Percentiles rank a stretch among this genome's conserved stretches.
Evolutionary conservation across 1,140 invertebrate genomes (phyloP).

Genomic region (Bombus affinis): DNA sequence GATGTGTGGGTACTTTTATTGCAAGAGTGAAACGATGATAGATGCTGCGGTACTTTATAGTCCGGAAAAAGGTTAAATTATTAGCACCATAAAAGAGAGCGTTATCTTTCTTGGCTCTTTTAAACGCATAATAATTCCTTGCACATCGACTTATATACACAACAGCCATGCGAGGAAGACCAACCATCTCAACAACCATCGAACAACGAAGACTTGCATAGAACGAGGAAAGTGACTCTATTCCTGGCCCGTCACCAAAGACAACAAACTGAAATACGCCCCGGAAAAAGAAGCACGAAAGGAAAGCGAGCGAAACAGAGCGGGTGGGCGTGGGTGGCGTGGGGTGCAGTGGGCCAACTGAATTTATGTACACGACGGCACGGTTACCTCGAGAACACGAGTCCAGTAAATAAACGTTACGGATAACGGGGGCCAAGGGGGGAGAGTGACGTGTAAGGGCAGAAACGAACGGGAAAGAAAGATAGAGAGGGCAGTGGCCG

Average conservation of each 20-base stretch:
- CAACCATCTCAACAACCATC: too few species aligned
- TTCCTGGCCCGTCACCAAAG: conserved; percentile 30
- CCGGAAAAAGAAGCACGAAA: conserved; percentile 10
- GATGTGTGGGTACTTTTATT: too few species aligned
- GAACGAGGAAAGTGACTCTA: background rate
- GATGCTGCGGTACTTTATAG: background rate
- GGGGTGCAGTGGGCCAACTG: conserved; percentile 56
- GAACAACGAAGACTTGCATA: background rate
- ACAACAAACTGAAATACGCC: conserved; percentile 1
- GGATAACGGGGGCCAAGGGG: conserved; percentile 53
- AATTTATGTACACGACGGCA: conserved; percentile 77
- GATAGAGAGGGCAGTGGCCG: conserved; percentile 44
- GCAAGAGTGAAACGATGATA: too few species aligned
- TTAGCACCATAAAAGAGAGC: background rate
- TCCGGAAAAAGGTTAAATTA: background rate
- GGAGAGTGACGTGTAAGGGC: conserved; percentile 18
- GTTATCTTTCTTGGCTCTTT: background rate
- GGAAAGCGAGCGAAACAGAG: conserved; percentile 1
- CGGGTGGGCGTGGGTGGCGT: background rate
- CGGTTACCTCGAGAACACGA: conserved; percentile 74
- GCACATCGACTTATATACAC: background rate
- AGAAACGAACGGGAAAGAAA: conserved; percentile 46
- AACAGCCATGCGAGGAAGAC: background rate
- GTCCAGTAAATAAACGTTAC: conserved; percentile 77
- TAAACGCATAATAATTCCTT: background rate